Conservation (phyloP, 2,113 vertebrate genomes). For the Xiphophorus couchianus region DNA sequence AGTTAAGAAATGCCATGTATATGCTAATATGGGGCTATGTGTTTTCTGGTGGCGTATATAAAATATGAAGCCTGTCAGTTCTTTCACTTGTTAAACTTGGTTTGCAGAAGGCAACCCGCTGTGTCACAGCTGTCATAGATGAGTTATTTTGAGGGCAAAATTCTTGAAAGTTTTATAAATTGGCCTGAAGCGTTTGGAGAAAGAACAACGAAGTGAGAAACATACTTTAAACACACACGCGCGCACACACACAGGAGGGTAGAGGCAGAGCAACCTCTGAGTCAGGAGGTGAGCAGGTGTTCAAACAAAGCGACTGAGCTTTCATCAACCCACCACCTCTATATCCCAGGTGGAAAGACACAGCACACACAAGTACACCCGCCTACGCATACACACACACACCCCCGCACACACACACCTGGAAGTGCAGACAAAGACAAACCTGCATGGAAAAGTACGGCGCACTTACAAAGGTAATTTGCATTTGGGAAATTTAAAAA, state of each 20-base stretch:
- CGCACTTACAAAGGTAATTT: neutral
- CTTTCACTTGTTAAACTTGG: neutral
- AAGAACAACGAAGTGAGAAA: conserved; percentile 3
- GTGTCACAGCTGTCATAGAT: neutral
- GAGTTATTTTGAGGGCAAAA: neutral
- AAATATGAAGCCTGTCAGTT: neutral
- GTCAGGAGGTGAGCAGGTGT: conserved; percentile 78
- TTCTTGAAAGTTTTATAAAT: conserved; percentile 14
- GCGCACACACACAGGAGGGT: conserved; percentile 18
- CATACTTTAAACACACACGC: conserved; percentile 9
- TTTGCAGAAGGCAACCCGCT: neutral
- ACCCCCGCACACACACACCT: conserved; percentile 27
- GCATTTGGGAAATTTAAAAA: neutral
- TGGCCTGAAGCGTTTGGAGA: neutral
- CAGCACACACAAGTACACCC: conserved; percentile 9
- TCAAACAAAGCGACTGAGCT: conserved; percentile 78
- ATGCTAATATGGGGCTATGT: neutral
- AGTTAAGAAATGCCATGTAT: neutral
- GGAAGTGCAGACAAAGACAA: conserved; percentile 28
- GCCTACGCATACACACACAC: neutral
- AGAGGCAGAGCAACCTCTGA: conserved; percentile 44
- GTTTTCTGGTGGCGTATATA: neutral
- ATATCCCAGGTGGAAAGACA: conserved; percentile 58
- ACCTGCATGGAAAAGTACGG: conserved; percentile 47
- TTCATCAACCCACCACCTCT: conserved; percentile 67